A percentile compares a stretch with the other conserved stretches of the same genome.
Evolutionary conservation across 2,797 vertebrate species (phyloP).

Genomic region (Fratercula arctica): DNA sequence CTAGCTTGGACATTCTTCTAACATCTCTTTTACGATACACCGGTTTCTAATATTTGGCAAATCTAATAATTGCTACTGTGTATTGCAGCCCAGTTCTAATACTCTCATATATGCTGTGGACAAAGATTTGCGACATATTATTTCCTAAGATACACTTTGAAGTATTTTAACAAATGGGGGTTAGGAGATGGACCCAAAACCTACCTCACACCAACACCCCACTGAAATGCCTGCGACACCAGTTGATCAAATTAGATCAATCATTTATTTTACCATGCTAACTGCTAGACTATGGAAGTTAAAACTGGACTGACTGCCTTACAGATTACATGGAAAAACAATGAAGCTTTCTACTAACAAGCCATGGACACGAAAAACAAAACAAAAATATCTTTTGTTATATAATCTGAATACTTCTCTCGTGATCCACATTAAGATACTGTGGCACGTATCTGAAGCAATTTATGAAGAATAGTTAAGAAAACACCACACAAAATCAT

Average conservation of each 20-base stretch:
- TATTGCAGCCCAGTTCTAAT: background rate
- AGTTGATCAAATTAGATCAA: background rate
- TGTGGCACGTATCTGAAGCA: background rate
- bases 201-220: background rate
- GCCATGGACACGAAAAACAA: background rate
- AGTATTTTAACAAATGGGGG: background rate
- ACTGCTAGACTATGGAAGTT: background rate
- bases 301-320: background rate
- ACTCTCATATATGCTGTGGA: background rate
- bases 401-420: background rate
- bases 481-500: background rate
- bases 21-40: background rate
- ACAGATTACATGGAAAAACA: background rate
- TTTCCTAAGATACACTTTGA: background rate
- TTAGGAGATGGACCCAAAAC: background rate
- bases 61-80: accelerated
- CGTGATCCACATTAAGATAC: background rate
- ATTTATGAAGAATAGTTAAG: background rate
- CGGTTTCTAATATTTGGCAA: background rate
- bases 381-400: background rate
- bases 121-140: background rate
- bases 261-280: background rate
- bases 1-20: background rate
- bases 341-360: background rate
- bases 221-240: background rate